Percentiles rank a stretch among this genome's conserved stretches.
phyloP scores from a whole-genome alignment of 2,888 invertebrate species.

The Epinotia demarniana region DNA sequence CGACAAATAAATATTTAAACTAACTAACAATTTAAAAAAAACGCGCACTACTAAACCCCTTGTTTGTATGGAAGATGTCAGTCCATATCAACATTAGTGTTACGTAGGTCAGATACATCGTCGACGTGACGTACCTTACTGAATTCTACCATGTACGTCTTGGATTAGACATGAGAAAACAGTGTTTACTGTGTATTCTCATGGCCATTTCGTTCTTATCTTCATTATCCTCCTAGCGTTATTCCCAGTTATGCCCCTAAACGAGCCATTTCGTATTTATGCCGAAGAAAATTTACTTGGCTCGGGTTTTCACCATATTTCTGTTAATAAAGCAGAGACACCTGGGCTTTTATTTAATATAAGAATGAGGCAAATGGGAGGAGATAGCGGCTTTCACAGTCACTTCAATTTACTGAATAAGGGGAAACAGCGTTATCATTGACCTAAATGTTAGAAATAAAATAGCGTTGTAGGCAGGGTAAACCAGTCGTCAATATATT shows the following conservation, averaged over 20 bases:
- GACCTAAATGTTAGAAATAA: not conserved
- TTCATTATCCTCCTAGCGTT: too few relatives aligned
- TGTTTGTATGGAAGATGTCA: too few relatives aligned
- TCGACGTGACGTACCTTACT: too few relatives aligned
- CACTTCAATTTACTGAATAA: slow-evolving; percentile 30
- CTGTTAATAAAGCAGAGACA: slow-evolving; percentile 6
- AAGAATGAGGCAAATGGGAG: slow-evolving; percentile 22
- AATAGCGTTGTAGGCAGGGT: not conserved
- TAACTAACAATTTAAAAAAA: too few relatives aligned
- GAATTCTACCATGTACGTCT: too few relatives aligned
- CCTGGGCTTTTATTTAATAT: slow-evolving; percentile 31
- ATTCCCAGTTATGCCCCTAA: too few relatives aligned
- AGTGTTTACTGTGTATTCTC: not conserved
- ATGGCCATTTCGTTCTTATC: not conserved
- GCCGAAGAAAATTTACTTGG: slow-evolving; percentile 13
- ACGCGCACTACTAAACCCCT: too few relatives aligned
- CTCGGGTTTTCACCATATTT: slow-evolving; percentile 15
- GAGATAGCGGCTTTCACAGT: not conserved
- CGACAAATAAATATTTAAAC: too few relatives aligned
- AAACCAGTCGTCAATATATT: too few relatives aligned
- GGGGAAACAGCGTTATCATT: slow-evolving; percentile 6
- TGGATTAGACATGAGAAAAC: too few relatives aligned
- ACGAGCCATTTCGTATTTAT: slow-evolving; percentile 4
- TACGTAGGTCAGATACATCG: too few relatives aligned
- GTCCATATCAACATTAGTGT: too few relatives aligned